These are phyloP conservation scores for Cyrtorhinus lividipennis DNA, from an alignment of 1,140 invertebrate genomes.

Conservation along the genomic window DNA sequence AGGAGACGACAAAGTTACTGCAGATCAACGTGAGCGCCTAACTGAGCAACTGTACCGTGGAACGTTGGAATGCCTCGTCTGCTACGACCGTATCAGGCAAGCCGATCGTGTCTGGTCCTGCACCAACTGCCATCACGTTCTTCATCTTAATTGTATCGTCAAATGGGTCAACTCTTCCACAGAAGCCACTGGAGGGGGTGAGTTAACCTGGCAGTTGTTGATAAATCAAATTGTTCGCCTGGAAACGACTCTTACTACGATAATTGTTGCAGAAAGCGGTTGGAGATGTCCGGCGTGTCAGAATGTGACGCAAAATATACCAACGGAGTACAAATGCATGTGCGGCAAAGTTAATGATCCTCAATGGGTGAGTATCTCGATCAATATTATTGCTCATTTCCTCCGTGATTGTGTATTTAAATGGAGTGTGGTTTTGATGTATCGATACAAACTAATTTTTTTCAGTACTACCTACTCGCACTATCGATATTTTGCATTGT, in stretches of 20 bases:
- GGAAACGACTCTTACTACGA: no score
- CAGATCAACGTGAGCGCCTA: constrained; percentile 54
- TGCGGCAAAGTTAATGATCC: constrained; percentile 56
- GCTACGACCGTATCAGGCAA: constrained; percentile 59
- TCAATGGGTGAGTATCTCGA: constrained; percentile 38
- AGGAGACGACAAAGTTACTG: constrained; percentile 1
- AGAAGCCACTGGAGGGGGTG: constrained; percentile 30
- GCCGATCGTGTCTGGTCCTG: constrained; percentile 79
- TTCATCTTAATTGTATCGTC: constrained; percentile 76
- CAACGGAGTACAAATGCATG: constrained; percentile 64
- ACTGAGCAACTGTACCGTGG: constrained; percentile 63
- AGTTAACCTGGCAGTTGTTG: constrained; percentile 22
- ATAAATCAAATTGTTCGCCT: no score
- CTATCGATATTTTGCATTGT: no score
- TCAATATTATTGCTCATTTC: no score
- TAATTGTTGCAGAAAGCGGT: constrained; percentile 40
- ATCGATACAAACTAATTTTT: no score
- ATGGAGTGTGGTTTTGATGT: no score
- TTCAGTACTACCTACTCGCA: no score
- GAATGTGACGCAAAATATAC: constrained; percentile 48
- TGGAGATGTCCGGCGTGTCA: constrained; percentile 92
- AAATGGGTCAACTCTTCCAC: constrained; percentile 80
- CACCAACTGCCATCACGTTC: constrained; percentile 73
- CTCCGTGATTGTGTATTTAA: no score
- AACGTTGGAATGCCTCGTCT: constrained; percentile 80